Evolutionary conservation across 2,888 invertebrate species (phyloP).

Genomic region (Cheilosia urbana): DNA sequence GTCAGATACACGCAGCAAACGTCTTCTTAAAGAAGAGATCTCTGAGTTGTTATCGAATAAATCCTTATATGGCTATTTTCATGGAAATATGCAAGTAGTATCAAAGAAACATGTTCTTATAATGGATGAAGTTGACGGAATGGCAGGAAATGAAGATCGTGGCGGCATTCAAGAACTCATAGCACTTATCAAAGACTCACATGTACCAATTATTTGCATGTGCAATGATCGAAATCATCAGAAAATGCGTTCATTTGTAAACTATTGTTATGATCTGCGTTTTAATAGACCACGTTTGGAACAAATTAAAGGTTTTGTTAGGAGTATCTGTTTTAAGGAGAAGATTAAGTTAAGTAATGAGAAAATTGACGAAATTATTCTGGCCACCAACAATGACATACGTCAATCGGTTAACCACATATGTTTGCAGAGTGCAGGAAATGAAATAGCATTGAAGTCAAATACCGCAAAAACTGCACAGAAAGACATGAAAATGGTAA

Average conservation of each 20-base stretch:
- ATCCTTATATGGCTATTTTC: constrained; percentile 89
- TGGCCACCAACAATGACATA: constrained; percentile 95
- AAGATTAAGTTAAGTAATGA: constrained; percentile 90
- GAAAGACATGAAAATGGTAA: constrained; percentile 93
- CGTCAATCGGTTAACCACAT: constrained; percentile 96
- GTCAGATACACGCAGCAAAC: constrained; percentile 97
- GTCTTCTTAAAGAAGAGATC: constrained; percentile 92
- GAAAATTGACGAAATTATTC: constrained; percentile 92
- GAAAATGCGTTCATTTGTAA: constrained; percentile 96
- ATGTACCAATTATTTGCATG: constrained; percentile 97
- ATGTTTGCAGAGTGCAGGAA: constrained; percentile 90
- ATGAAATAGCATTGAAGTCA: constrained; percentile 84
- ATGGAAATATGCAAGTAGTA: constrained; percentile 85
- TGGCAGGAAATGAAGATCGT: constrained; percentile 99
- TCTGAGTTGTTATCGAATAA: constrained; percentile 91
- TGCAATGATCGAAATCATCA: constrained; percentile 98
- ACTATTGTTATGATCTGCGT: constrained; percentile 96
- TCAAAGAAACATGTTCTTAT: constrained; percentile 94
- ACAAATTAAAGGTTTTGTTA: constrained; percentile 96
- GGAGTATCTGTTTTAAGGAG: constrained; percentile 96
- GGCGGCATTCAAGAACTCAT: constrained; percentile 98
- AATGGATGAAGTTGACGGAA: constrained; percentile 99
- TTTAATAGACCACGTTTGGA: constrained; percentile 94
- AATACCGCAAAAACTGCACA: constrained; percentile 85
- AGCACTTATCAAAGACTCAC: constrained; percentile 92